Conservation (phyloP, 1,140 invertebrate genomes). For the Drosophila arizonae region DNA sequence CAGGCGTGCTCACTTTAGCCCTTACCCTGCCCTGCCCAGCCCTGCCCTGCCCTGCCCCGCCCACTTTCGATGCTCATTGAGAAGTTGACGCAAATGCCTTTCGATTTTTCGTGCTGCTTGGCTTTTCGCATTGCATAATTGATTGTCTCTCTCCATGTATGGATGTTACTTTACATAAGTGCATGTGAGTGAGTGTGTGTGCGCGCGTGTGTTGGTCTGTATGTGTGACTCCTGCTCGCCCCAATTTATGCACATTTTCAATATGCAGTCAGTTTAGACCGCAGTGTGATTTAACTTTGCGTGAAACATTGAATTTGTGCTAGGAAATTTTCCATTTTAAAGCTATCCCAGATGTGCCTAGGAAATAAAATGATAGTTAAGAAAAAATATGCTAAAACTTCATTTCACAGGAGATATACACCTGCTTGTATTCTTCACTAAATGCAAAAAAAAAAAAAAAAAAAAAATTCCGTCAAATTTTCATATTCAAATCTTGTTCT, state of each 20-base stretch:
- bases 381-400: too few species aligned
- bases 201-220: slow-evolving; percentile 28
- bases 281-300: slow-evolving; percentile 15
- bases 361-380: too few species aligned
- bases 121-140: slow-evolving; percentile 78
- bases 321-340: not conserved
- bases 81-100: slow-evolving; percentile 76
- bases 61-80: slow-evolving; percentile 47
- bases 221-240: not conserved
- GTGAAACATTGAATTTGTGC: not conserved
- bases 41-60: not conserved
- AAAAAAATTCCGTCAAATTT: too few species aligned
- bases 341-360: not conserved
- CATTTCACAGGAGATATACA: too few species aligned
- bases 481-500: too few species aligned
- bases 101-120: slow-evolving; percentile 73
- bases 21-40: too few species aligned
- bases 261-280: slow-evolving; percentile 54
- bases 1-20: slow-evolving; percentile 24
- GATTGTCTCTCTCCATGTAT: slow-evolving; percentile 51
- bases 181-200: slow-evolving; percentile 16
- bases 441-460: too few species aligned
- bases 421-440: too few species aligned
- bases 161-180: not conserved
- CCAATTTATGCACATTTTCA: slow-evolving; percentile 67